phyloP scores from a whole-genome alignment of 1,140 invertebrate species.

The Trichoplusia ni region DNA sequence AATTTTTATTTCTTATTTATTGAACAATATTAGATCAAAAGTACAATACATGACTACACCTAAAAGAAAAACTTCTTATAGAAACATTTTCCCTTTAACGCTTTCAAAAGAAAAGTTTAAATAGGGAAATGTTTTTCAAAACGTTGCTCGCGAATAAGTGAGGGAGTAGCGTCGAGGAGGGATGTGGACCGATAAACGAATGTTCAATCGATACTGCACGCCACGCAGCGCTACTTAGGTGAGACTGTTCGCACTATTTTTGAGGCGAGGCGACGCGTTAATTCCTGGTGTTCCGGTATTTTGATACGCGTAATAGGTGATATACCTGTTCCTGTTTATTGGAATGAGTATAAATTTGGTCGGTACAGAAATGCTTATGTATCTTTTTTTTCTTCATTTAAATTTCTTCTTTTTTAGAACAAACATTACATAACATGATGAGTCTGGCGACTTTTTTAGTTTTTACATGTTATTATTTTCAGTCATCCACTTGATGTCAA shows the following conservation, averaged over 20 bases:
- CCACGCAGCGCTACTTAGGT: neutral
- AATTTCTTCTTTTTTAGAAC: too few relatives aligned
- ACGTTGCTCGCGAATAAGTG: neutral
- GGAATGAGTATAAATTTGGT: too few relatives aligned
- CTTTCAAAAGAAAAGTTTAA: neutral
- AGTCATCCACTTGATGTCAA: too few relatives aligned
- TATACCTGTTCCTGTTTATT: neutral
- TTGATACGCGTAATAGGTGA: neutral
- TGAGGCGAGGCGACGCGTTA: neutral
- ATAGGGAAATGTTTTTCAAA: neutral
- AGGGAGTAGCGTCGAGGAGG: slow-evolving; percentile 16
- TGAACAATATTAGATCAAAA: too few relatives aligned
- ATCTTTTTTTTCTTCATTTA: too few relatives aligned
- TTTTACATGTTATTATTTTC: too few relatives aligned
- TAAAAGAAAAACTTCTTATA: neutral
- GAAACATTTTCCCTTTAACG: neutral
- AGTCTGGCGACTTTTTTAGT: too few relatives aligned
- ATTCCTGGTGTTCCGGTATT: neutral
- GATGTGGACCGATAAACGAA: slow-evolving; percentile 40
- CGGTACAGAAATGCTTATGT: too few relatives aligned
- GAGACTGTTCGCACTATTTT: slow-evolving; percentile 11
- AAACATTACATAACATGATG: too few relatives aligned
- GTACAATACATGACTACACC: too few relatives aligned
- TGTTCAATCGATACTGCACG: slow-evolving; percentile 49
- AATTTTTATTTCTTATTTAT: too few relatives aligned